Evolutionary conservation across 2,797 vertebrate genomes (phyloP).

Genomic region (Eutrigla gurnardus): DNA sequence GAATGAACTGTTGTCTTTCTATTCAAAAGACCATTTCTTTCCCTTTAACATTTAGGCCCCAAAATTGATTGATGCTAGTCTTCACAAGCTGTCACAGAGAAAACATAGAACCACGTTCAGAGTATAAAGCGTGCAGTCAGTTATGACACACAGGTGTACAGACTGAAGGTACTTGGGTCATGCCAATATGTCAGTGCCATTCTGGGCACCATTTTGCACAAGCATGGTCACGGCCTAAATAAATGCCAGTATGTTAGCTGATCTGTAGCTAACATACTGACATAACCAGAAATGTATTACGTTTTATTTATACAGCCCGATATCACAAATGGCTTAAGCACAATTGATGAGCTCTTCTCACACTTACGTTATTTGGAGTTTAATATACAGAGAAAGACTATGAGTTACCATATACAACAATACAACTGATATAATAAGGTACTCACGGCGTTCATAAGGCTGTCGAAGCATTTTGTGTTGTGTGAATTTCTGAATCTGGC

Average conservation of each 20-base stretch:
- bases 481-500: constrained; percentile 36
- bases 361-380: constrained; percentile 59
- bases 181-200: not conserved
- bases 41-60: not conserved
- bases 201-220: not conserved
- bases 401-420: too few relatives aligned
- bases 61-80: not conserved
- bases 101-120: not conserved
- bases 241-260: not conserved
- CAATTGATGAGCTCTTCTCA: constrained; percentile 68
- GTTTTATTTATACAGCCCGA: not conserved
- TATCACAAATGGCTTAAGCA: not conserved
- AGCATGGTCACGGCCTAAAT: not conserved
- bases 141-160: not conserved
- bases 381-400: not conserved
- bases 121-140: not conserved
- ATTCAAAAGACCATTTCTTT: not conserved
- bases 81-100: not conserved
- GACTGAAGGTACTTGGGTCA: not conserved
- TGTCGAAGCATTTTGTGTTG: not conserved
- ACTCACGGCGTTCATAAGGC: constrained; percentile 39
- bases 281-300: not conserved
- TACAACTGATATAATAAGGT: not conserved
- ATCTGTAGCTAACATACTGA: not conserved
- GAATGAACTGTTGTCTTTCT: not conserved